phyloP scores from a whole-genome alignment of 2,888 invertebrate species.

The Amorpha juglandis region DNA sequence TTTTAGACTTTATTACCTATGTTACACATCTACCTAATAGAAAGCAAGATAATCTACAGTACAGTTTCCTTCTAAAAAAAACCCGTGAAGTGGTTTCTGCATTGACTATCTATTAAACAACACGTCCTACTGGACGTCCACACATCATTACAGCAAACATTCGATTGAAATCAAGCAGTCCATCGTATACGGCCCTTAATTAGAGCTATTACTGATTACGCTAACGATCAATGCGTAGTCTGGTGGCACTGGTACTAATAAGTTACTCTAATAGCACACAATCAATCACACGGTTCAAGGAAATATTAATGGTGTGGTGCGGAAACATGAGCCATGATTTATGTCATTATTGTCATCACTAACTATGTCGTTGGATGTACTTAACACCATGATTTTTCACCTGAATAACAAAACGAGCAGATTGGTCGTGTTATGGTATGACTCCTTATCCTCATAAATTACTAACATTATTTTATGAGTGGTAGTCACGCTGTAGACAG shows the following conservation, averaged over 20 bases:
- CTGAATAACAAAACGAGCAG: too few species aligned
- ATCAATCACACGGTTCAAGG: constrained; percentile 24
- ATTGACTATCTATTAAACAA: background rate
- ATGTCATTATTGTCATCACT: too few species aligned
- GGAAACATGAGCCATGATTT: constrained; percentile 15
- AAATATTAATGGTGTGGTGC: constrained; percentile 15
- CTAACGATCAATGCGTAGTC: constrained; percentile 25
- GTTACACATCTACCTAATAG: too few species aligned
- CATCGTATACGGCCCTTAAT: constrained; percentile 7
- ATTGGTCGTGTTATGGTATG: too few species aligned
- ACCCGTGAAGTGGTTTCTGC: background rate
- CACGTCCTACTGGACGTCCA: background rate
- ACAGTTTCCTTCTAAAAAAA: background rate
- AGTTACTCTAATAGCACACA: constrained; percentile 19
- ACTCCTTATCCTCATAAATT: too few species aligned
- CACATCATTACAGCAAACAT: constrained; percentile 11
- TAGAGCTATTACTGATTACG: constrained; percentile 14
- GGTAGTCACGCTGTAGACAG: too few species aligned
- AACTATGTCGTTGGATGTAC: background rate
- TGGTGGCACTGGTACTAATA: constrained; percentile 22
- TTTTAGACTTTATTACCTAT: too few species aligned
- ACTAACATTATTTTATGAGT: too few species aligned
- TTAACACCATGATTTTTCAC: background rate
- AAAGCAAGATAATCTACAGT: background rate
- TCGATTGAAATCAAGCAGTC: constrained; percentile 22